These are phyloP conservation scores for Aphaenogaster rudis DNA, from an alignment of 1,140 invertebrate genomes.

Conservation along the genomic window DNA sequence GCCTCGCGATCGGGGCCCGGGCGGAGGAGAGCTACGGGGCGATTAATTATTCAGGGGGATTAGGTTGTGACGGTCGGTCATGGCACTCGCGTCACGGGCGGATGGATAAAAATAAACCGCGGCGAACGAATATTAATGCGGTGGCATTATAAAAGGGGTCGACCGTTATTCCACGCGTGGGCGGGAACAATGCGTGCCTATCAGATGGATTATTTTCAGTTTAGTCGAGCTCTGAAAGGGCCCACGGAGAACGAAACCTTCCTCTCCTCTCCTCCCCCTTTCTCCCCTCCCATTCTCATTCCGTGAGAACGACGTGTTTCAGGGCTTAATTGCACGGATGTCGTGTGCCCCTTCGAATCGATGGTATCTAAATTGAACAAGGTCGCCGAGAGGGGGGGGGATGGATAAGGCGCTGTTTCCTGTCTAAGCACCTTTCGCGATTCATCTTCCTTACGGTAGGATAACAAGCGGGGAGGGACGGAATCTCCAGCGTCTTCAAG, in stretches of 20 bases:
- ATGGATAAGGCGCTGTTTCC: conserved; percentile 64
- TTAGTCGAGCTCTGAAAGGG: not conserved
- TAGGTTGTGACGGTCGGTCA: conserved; percentile 31
- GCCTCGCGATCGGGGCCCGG: not conserved
- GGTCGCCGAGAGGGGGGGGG: not conserved
- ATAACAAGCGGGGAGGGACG: conserved; percentile 16
- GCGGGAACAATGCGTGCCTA: conserved; percentile 46
- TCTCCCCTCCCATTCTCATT: not conserved
- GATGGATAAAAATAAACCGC: conserved; percentile 44
- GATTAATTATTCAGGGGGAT: conserved; percentile 55
- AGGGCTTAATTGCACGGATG: conserved; percentile 55
- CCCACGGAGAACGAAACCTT: conserved; percentile 1
- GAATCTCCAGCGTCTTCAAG: not conserved
- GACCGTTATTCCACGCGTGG: conserved; percentile 41
- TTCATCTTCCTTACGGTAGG: conserved; percentile 32
- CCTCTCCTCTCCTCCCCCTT: not conserved
- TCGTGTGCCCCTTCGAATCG: conserved; percentile 50
- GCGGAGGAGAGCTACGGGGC: not conserved
- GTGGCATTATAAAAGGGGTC: conserved; percentile 47
- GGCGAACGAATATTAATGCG: conserved; percentile 52
- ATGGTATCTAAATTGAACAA: conserved; percentile 70
- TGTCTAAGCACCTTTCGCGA: conserved; percentile 33
- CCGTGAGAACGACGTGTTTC: conserved; percentile 48
- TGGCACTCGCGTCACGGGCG: conserved; percentile 15
- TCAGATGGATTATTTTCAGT: conserved; percentile 57